phyloP scores from a whole-genome alignment of 1,140 invertebrate species.

The Drosophila sulfurigaster region DNA sequence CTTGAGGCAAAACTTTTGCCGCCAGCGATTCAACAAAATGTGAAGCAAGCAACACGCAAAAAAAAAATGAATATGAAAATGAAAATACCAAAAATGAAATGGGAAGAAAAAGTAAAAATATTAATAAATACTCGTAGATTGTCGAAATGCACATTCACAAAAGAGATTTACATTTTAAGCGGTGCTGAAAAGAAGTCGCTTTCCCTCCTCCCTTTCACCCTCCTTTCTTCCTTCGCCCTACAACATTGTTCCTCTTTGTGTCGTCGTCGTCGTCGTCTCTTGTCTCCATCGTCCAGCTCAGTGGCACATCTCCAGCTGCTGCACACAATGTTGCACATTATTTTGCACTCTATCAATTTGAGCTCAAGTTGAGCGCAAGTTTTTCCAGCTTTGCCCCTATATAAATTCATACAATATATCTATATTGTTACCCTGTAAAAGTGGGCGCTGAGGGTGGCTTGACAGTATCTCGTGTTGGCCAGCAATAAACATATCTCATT shows the following conservation, averaged over 20 bases:
- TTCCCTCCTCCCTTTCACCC: not conserved
- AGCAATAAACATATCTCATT: not conserved
- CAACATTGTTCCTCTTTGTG: too few species aligned
- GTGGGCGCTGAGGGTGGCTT: not conserved
- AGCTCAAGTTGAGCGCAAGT: conserved; percentile 45
- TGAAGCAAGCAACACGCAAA: conserved; percentile 33
- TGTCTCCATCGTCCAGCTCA: not conserved
- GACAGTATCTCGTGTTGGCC: not conserved
- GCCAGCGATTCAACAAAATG: conserved; percentile 45
- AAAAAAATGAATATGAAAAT: conserved; percentile 6
- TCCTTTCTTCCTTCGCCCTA: too few species aligned
- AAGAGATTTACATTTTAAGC: conserved; percentile 60
- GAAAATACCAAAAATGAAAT: conserved; percentile 17
- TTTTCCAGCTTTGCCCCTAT: conserved; percentile 28
- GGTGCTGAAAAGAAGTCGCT: conserved; percentile 16
- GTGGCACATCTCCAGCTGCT: conserved; percentile 11
- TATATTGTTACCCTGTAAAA: conserved; percentile 10
- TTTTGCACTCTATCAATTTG: conserved; percentile 64
- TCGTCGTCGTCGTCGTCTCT: too few species aligned
- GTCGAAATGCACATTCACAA: conserved; percentile 52
- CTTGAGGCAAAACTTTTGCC: conserved; percentile 67
- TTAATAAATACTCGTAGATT: conserved; percentile 56
- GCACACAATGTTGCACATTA: conserved; percentile 73
- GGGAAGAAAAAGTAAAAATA: conserved; percentile 22
- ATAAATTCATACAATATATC: conserved; percentile 22